Percentiles rank a stretch among this genome's conserved stretches.
Evolutionary conservation across 1,140 invertebrate species (phyloP).

Genomic region (Platyscapa corneri): DNA sequence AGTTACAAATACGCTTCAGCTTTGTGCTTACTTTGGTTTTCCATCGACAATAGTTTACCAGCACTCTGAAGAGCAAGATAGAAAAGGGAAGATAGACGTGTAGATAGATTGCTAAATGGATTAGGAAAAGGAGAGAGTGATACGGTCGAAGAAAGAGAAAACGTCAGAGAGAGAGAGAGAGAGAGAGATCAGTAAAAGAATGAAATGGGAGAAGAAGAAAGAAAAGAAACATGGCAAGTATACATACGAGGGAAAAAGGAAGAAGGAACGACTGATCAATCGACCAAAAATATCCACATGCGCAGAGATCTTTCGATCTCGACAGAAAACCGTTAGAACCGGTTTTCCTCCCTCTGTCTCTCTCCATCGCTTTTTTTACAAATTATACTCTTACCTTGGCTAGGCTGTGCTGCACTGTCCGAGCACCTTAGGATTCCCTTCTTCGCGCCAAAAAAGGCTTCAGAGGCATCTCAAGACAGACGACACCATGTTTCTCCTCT

Average conservation of each 20-base stretch:
- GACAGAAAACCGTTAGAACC: constrained; percentile 50
- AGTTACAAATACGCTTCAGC: constrained; percentile 25
- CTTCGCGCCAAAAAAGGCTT: constrained; percentile 48
- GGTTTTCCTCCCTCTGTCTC: constrained; percentile 23
- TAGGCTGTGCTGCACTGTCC: not conserved
- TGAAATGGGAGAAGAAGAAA: not conserved
- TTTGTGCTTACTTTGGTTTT: constrained; percentile 21
- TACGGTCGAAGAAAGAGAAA: not conserved
- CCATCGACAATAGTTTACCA: not conserved
- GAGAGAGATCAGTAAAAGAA: not conserved
- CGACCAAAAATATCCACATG: constrained; percentile 28
- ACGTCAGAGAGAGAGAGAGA: not conserved
- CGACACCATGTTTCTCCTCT: constrained; percentile 6
- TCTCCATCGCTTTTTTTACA: not conserved
- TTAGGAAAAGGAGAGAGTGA: not conserved
- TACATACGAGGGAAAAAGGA: not conserved
- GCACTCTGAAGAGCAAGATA: not conserved
- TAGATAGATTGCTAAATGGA: not conserved
- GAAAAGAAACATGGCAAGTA: constrained; percentile 8
- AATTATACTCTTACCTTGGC: constrained; percentile 22
- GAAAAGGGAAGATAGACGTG: no score
- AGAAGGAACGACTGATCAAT: constrained; percentile 31
- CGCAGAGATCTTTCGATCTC: constrained; percentile 25
- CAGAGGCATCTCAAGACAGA: constrained; percentile 26
- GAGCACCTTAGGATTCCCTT: constrained; percentile 41